Conservation (phyloP, 2,113 vertebrate species). For the Hippotragus niger region DNA sequence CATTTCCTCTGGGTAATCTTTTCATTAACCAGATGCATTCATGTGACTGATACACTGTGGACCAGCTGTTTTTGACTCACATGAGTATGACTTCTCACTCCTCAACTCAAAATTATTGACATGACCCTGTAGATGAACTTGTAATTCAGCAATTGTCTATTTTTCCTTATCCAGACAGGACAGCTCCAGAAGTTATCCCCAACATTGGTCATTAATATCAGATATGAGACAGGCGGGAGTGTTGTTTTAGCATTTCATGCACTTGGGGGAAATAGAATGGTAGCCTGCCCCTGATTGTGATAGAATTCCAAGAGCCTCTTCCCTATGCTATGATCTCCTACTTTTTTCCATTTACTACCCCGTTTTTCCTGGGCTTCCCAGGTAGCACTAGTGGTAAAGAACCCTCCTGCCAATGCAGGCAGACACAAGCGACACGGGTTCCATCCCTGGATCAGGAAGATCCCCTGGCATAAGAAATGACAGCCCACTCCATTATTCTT, state of each 20-base stretch:
- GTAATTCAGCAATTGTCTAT: not conserved
- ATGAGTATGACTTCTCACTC: not conserved
- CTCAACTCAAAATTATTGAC: not conserved
- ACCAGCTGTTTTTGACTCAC: not conserved
- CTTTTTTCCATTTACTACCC: not conserved
- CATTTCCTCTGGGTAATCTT: not conserved
- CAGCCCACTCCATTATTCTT: not conserved
- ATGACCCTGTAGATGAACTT: not conserved
- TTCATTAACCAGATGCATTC: not conserved
- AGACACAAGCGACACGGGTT: not conserved
- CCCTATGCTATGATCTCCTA: not conserved
- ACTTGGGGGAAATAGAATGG: not conserved
- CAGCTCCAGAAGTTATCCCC: not conserved
- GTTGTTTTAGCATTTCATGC: not conserved
- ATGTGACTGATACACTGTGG: not conserved
- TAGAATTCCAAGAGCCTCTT: not conserved
- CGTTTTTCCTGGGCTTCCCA: not conserved
- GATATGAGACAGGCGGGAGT: not conserved
- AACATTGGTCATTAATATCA: not conserved
- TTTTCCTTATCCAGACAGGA: not conserved
- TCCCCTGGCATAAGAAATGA: not conserved
- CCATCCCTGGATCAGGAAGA: not conserved
- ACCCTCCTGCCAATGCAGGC: not conserved
- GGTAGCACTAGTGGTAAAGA: not conserved
- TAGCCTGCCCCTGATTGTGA: not conserved